Conservation (phyloP, 1,140 invertebrate species). For the Drosophila busckii region DNA sequence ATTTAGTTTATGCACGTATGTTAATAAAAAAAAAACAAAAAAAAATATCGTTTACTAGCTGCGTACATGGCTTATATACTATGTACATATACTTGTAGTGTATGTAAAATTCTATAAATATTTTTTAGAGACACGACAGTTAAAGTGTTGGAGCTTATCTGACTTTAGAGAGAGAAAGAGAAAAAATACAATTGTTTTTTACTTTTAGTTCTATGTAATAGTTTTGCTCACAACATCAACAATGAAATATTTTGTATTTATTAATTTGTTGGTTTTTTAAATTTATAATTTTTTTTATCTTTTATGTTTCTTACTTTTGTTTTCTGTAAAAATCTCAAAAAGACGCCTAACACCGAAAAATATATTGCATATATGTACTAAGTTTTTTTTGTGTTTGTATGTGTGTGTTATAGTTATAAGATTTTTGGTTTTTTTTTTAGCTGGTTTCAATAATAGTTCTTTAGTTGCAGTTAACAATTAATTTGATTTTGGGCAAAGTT, state of each 20-base stretch:
- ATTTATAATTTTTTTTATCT: constrained; percentile 23
- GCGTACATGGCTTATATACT: constrained; percentile 2
- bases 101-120: constrained; percentile 65
- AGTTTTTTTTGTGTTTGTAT: constrained; percentile 16
- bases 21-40: constrained; percentile 27
- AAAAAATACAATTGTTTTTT: constrained; percentile 57
- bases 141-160: constrained; percentile 60
- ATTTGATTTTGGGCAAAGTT: constrained; percentile 30
- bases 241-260: constrained; percentile 71
- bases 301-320: constrained; percentile 28
- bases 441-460: constrained; percentile 36
- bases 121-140: constrained; percentile 63
- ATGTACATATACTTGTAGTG: constrained; percentile 20
- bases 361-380: constrained; percentile 72
- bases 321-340: constrained; percentile 78
- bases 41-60: constrained; percentile 13
- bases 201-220: constrained; percentile 5
- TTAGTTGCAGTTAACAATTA: constrained; percentile 69
- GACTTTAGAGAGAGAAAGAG: constrained; percentile 60
- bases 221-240: constrained; percentile 77
- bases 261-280: constrained; percentile 23
- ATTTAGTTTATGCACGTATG: constrained; percentile 24
- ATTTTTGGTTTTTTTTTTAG: constrained; percentile 23
- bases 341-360: constrained; percentile 79
- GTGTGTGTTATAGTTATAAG: constrained; percentile 13